Evolutionary conservation across 2,113 vertebrate genomes (phyloP).

Genomic region (Aegotheles bennettii): DNA sequence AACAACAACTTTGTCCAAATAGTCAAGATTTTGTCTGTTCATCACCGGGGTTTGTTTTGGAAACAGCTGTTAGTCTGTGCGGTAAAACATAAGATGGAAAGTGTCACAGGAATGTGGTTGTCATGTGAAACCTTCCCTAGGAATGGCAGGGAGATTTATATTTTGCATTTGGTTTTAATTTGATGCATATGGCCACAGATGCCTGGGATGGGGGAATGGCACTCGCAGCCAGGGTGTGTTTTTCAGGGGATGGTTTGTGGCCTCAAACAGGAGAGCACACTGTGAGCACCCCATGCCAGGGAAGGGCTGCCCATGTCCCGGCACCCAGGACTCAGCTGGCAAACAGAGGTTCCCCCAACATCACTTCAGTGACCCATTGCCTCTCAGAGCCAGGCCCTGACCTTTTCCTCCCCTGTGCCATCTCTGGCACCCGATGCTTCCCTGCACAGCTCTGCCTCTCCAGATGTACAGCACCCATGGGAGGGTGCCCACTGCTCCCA

Average conservation of each 20-base stretch:
- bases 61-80: constrained; percentile 52
- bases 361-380: rapidly evolving
- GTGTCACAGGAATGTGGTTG: constrained; percentile 57
- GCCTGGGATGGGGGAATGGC: not conserved
- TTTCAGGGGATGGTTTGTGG: not conserved
- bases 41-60: constrained; percentile 55
- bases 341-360: rapidly evolving
- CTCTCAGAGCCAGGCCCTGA: not conserved
- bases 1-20: not conserved
- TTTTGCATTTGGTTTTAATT: constrained; percentile 47
- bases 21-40: not conserved
- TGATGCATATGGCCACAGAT: constrained; percentile 30
- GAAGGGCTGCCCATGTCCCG: rapidly evolving
- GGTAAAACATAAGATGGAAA: constrained; percentile 56
- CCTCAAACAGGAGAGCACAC: not conserved
- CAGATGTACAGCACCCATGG: rapidly evolving
- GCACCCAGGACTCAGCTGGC: not conserved
- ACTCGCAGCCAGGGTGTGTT: not conserved
- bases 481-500: not conserved
- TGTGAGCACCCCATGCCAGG: too few relatives aligned
- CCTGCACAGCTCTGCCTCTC: rapidly evolving
- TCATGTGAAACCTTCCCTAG: constrained; percentile 55
- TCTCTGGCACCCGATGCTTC: not conserved
- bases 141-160: constrained; percentile 53
- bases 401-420: not conserved